Evolutionary conservation across 2,797 vertebrate genomes (phyloP), one percentile per base, ranked within the genome.

Genomic region (Thaleichthys pacificus): DNA sequence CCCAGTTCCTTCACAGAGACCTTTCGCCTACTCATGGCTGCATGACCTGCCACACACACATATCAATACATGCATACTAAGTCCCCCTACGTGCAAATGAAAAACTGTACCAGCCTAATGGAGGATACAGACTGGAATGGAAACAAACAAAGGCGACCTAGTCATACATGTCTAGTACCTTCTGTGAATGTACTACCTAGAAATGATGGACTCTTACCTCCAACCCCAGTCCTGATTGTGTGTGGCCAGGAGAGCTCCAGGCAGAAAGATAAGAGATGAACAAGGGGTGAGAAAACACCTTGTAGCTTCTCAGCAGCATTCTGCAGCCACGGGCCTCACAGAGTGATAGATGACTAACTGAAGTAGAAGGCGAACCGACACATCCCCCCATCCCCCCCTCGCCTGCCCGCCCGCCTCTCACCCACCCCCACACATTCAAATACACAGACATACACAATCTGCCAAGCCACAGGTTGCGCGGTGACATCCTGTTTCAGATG

Each of bases 1-100:
- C 95, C 95, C 80, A 97, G 92, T n/a, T 96, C 95, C 73, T 94
- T 95, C 63, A 96, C 95, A 0, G 96, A 96, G 82, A 96, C 92
- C 78, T 90, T 94, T 79, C 95, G 90, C 57, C 93, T 92, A 76
- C 95, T 96, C 94, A 95, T 96, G 30, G n/a, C 84, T 73, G 89
- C 86, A 76, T 78, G 57, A 3, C 90, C 94, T 95, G 47, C 5
- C 19, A 14, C n/a, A 19, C 17, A 21, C 0, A 57, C 63, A 54
- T 3, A 54, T 8, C 42, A 47, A 47, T 47, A 26, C 22, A 66
- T n/a, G 26, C 65, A 14, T 11, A 49, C 42, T 47, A 35, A 65
- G 32, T 0, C 35, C 6, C 24, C 22, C 22, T 24, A 24, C 11
- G 30, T 26, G 26, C 22, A 26, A 6, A 22, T 14, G n/a, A 35